Conservation (phyloP, 2,797 vertebrate species). For the Sebastes aleutianus region DNA sequence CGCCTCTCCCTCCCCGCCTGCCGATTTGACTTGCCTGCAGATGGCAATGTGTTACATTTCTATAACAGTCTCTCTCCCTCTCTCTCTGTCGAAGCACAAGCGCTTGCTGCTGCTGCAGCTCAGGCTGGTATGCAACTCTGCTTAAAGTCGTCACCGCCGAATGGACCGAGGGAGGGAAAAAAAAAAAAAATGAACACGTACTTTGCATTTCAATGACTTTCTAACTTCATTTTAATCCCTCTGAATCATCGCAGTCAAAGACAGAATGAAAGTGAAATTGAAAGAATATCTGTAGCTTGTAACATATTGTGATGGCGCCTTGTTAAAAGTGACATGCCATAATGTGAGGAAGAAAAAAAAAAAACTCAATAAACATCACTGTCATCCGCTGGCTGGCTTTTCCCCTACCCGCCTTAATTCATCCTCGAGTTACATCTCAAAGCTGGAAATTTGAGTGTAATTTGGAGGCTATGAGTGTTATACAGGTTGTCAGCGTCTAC, state of each 20-base stretch:
- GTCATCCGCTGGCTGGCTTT: slow-evolving; percentile 31
- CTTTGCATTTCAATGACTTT: slow-evolving; percentile 62
- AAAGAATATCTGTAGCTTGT: slow-evolving; percentile 44
- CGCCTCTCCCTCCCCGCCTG: slow-evolving; percentile 26
- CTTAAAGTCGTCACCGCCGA: slow-evolving; percentile 46
- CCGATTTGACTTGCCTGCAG: slow-evolving; percentile 69
- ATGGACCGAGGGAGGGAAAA: slow-evolving; percentile 25
- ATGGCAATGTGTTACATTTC: slow-evolving; percentile 77
- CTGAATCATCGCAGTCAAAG: slow-evolving; percentile 19
- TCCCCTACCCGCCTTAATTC: slow-evolving; percentile 37
- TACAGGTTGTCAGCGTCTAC: slow-evolving; percentile 61
- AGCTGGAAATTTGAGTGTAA: slow-evolving; percentile 60
- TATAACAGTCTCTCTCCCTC: slow-evolving; percentile 39
- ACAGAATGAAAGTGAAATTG: slow-evolving; percentile 20
- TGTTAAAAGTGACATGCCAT: slow-evolving; percentile 52
- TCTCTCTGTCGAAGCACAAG: slow-evolving; percentile 39
- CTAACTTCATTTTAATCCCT: slow-evolving; percentile 36
- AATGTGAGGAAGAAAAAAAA: slow-evolving; percentile 11
- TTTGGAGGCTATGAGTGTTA: slow-evolving; percentile 60
- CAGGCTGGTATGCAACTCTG: slow-evolving; percentile 42
- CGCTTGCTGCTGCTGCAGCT: slow-evolving; percentile 37
- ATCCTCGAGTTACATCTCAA: slow-evolving; percentile 35
- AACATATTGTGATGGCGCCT: slow-evolving; percentile 37
- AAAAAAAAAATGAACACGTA: slow-evolving; percentile 4
- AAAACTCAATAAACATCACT: slow-evolving; percentile 52